Conservation (phyloP, 2,797 vertebrate genomes). For the Sebastes itinus region DNA sequence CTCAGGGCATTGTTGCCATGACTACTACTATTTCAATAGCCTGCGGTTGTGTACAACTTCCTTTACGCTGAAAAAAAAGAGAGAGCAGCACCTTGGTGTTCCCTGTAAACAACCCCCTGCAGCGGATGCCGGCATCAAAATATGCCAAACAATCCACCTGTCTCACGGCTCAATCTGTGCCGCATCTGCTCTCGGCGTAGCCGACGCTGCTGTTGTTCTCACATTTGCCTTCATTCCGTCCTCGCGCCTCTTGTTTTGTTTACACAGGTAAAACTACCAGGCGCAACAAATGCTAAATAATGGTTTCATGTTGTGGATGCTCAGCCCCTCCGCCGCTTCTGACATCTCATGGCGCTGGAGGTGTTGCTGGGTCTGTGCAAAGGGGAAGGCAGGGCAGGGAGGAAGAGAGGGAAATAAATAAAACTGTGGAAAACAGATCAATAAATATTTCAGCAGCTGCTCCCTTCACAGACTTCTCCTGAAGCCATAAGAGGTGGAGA, state of each 20-base stretch:
- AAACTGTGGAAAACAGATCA: constrained; percentile 84
- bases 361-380: constrained; percentile 56
- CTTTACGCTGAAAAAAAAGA: constrained; percentile 21
- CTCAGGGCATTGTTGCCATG: constrained; percentile 67
- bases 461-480: constrained; percentile 76
- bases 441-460: constrained; percentile 88
- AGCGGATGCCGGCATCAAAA: constrained; percentile 24
- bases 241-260: constrained; percentile 59
- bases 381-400: constrained; percentile 44
- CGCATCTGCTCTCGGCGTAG: constrained; percentile 14
- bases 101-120: constrained; percentile 54
- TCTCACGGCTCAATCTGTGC: constrained; percentile 49
- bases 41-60: constrained; percentile 59
- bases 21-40: constrained; percentile 60
- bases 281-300: constrained; percentile 73
- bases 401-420: constrained; percentile 78
- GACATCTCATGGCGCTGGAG: constrained; percentile 63
- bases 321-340: constrained; percentile 52
- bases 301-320: constrained; percentile 67
- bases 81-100: constrained; percentile 52
- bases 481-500: constrained; percentile 69
- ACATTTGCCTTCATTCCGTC: constrained; percentile 39
- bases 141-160: constrained; percentile 25
- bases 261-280: constrained; percentile 68
- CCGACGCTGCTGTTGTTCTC: constrained; percentile 17